Evolutionary conservation across 2,113 vertebrate genomes (phyloP).

Genomic region (Trichomycterus rosablanca): DNA sequence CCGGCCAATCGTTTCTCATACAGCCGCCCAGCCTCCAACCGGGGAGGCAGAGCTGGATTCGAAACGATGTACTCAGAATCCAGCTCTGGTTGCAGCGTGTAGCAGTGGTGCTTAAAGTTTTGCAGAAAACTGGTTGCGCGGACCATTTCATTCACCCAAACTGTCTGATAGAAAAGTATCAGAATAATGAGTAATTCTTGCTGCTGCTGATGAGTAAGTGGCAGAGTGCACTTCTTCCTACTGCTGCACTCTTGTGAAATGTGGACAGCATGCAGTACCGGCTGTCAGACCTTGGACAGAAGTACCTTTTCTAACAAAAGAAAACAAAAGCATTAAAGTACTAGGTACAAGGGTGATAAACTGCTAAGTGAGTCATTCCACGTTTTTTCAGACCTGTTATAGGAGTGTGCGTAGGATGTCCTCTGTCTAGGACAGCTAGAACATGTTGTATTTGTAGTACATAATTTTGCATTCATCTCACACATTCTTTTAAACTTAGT

Average conservation of each 20-base stretch:
- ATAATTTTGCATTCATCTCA: too few species aligned
- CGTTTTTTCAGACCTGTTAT: background rate
- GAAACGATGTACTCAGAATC: too few species aligned
- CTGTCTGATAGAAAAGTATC: background rate
- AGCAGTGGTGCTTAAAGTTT: too few species aligned
- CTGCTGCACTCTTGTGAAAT: constrained; percentile 15
- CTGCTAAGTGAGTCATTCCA: constrained; percentile 25
- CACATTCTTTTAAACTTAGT: too few species aligned
- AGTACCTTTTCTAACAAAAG: constrained; percentile 8
- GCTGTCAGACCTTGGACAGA: constrained; percentile 20
- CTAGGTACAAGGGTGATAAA: constrained; percentile 21
- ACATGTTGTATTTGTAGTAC: too few species aligned
- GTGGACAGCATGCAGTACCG: constrained; percentile 10
- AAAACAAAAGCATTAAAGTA: constrained; percentile 6
- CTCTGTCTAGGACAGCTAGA: background rate
- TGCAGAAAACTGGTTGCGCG: too few species aligned
- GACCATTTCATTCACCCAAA: too few species aligned
- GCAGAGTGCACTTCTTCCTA: constrained; percentile 21
- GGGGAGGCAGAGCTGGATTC: too few species aligned
- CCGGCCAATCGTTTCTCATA: too few species aligned
- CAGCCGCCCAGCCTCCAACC: too few species aligned
- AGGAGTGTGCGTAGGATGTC: background rate
- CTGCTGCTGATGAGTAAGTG: constrained; percentile 35
- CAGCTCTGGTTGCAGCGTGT: too few species aligned
- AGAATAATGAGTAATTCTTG: constrained; percentile 22